A percentile compares a stretch with the other conserved stretches of the same genome.
Conservation (phyloP, 2,113 vertebrate genomes). For the Struthio camelus region DNA sequence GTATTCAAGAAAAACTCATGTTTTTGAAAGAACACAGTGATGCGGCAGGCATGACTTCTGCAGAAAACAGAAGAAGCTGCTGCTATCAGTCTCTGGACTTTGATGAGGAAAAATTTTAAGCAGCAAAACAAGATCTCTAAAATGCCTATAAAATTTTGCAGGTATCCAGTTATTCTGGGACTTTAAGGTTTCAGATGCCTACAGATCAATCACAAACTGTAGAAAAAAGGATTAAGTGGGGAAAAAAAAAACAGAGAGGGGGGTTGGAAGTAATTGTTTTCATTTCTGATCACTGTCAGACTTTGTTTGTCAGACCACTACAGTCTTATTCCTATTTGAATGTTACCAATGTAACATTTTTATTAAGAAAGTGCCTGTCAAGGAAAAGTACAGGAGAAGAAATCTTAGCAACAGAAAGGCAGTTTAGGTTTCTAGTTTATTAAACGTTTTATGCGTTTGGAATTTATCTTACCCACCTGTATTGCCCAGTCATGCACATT, state of each 20-base stretch:
- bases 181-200: background rate
- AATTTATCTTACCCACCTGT: background rate
- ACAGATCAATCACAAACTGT: background rate
- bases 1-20: background rate
- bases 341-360: background rate
- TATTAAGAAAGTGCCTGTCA: background rate
- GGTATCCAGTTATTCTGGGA: background rate
- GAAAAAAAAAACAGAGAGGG: background rate
- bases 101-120: background rate
- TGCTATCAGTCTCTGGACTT: background rate
- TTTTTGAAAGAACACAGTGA: background rate
- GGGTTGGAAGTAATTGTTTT: background rate
- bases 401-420: background rate
- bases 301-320: background rate
- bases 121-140: background rate
- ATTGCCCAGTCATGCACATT: fast-evolving
- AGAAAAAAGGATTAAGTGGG: background rate
- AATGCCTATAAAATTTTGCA: background rate
- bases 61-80: background rate
- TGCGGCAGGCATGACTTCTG: background rate
- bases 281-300: background rate
- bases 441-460: background rate
- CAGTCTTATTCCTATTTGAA: background rate
- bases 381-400: background rate
- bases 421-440: background rate